A percentile compares a stretch with the other conserved stretches of the same genome.
Evolutionary conservation across 2,797 vertebrate genomes (phyloP).

Genomic region (Buceros bicornis): DNA sequence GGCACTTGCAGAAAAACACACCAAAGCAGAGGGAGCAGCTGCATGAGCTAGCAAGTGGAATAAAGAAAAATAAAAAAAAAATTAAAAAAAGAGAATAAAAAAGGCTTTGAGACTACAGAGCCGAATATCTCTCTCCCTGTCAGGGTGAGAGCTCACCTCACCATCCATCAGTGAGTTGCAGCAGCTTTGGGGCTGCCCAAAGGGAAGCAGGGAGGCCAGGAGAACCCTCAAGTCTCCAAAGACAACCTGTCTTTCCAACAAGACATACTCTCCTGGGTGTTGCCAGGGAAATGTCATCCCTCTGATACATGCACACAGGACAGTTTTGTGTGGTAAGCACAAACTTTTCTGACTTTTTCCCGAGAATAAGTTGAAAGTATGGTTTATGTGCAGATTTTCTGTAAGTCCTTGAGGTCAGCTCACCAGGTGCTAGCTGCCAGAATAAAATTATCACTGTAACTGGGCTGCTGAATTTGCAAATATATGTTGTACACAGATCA

Average conservation of each 20-base stretch:
- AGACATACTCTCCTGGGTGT: accelerated
- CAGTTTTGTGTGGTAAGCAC: neutral
- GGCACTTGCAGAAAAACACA: neutral
- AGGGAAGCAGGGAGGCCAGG: neutral
- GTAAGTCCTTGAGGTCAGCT: neutral
- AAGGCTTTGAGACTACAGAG: accelerated
- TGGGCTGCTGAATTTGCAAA: neutral
- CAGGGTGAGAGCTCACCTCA: neutral
- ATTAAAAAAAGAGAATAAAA: neutral
- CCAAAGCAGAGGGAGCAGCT: neutral
- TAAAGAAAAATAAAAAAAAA: neutral
- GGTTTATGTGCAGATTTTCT: neutral
- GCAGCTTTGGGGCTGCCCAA: accelerated
- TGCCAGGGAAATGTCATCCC: neutral
- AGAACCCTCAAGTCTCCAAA: neutral
- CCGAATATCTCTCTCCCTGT: neutral
- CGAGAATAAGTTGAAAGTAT: neutral
- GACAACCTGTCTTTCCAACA: neutral
- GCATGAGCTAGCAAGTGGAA: neutral
- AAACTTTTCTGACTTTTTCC: neutral
- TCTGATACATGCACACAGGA: neutral
- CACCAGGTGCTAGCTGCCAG: neutral
- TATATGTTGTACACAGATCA: neutral
- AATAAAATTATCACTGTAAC: neutral
- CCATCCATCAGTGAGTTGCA: neutral